Conservation (phyloP, 2,888 invertebrate species). For the Adineta ricciae region DNA sequence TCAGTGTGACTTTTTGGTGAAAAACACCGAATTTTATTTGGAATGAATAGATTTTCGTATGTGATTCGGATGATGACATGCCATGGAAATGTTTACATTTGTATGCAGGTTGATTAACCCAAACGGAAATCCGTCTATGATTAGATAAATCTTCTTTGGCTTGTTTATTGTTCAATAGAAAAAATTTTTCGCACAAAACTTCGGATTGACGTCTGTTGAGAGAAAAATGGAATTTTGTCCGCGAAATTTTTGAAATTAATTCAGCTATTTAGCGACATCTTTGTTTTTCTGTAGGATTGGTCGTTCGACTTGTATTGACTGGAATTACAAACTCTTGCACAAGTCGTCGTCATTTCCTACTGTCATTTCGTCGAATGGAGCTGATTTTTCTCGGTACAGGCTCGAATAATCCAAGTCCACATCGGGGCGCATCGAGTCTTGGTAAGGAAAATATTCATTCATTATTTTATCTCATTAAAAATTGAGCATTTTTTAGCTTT, state of each 20-base stretch:
- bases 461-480: conserved; percentile 2
- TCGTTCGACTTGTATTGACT: background rate
- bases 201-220: no score
- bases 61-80: background rate
- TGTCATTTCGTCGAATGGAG: conserved; percentile 37
- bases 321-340: background rate
- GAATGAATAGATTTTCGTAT: background rate
- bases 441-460: conserved; percentile 37
- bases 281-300: background rate
- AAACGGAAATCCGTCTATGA: background rate
- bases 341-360: background rate
- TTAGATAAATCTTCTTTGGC: background rate
- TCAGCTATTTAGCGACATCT: background rate
- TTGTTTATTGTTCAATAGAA: background rate
- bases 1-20: background rate
- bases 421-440: conserved; percentile 41
- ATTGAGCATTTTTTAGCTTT: background rate
- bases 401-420: conserved; percentile 43
- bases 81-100: background rate
- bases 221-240: no score
- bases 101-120: background rate
- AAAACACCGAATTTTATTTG: background rate
- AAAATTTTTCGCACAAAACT: no score
- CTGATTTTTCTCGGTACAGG: conserved; percentile 44
- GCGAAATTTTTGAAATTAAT: background rate